Percentiles rank a stretch among this genome's conserved stretches.
phyloP scores from a whole-genome alignment of 1,140 invertebrate species.

The Fopius arisanus region DNA sequence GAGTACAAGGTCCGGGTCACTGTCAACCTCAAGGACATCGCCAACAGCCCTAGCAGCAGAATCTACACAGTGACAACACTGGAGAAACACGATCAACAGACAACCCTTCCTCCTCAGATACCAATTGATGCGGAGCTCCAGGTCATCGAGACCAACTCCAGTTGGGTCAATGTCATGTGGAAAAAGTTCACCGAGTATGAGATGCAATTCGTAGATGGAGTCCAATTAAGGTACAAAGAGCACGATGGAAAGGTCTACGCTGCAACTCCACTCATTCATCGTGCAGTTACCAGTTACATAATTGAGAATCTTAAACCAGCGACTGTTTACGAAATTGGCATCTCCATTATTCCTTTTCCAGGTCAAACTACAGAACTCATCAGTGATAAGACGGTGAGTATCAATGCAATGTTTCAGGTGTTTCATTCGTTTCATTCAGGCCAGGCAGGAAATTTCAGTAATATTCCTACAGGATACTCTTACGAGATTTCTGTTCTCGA shows the following conservation, averaged over 20 bases:
- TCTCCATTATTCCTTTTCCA: constrained; percentile 79
- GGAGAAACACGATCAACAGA: constrained; percentile 52
- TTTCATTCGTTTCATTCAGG: no score
- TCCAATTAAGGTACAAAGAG: constrained; percentile 77
- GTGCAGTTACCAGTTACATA: constrained; percentile 75
- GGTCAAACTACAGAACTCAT: constrained; percentile 77
- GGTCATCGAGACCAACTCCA: constrained; percentile 78
- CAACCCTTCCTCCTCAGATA: constrained; percentile 72
- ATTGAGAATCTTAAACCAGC: constrained; percentile 77
- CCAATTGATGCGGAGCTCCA: constrained; percentile 76
- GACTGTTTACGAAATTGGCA: constrained; percentile 78
- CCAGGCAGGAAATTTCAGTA: no score
- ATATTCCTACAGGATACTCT: no score
- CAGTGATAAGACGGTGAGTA: constrained; percentile 72
- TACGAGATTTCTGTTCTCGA: no score
- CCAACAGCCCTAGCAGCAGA: constrained; percentile 76
- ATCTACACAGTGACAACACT: constrained; percentile 77
- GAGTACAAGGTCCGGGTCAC: constrained; percentile 83
- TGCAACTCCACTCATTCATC: constrained; percentile 79
- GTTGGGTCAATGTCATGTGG: constrained; percentile 81
- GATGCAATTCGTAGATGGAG: constrained; percentile 77
- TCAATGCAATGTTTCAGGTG: no score
- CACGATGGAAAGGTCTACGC: constrained; percentile 75
- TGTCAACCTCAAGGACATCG: constrained; percentile 75
- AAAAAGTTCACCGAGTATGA: constrained; percentile 82